These are phyloP conservation scores for Coptodon bakossiorum DNA, from an alignment of 2,113 vertebrate genomes.

Conservation along the genomic window DNA sequence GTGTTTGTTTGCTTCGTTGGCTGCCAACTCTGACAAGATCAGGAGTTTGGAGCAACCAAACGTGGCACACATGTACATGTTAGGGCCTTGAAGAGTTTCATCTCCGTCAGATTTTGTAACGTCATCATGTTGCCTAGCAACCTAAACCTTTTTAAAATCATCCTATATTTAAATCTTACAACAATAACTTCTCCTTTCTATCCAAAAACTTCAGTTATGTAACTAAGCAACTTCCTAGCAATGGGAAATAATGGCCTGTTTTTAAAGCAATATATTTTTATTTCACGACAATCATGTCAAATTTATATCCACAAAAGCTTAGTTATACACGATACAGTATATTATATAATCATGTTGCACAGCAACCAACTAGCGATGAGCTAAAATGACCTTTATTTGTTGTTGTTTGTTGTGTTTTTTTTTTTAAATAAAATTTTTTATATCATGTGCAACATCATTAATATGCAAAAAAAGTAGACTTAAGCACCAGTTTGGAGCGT, in stretches of 20 bases:
- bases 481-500: not conserved
- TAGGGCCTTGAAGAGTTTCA: not conserved
- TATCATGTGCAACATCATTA: accelerated
- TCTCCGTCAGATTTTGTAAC: not conserved
- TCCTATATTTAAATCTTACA: not conserved
- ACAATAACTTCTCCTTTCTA: not conserved
- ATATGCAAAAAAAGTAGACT: not conserved
- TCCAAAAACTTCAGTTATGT: not conserved
- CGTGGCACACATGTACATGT: not conserved
- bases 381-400: not conserved
- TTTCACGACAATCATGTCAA: not conserved
- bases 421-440: too few relatives aligned
- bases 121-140: not conserved
- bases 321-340: not conserved
- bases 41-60: not conserved
- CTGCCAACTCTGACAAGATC: not conserved
- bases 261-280: not conserved
- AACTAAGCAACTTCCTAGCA: accelerated
- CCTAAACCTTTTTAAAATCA: not conserved
- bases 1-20: not conserved
- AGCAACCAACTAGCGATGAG: not conserved
- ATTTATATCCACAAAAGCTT: not conserved
- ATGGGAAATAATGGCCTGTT: not conserved
- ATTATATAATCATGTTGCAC: not conserved
- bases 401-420: not conserved